Percentiles rank a stretch among this genome's conserved stretches.
These are phyloP conservation scores for Xenentodon cancila DNA, from an alignment of 2,797 vertebrate genomes.

Conservation along the genomic window DNA sequence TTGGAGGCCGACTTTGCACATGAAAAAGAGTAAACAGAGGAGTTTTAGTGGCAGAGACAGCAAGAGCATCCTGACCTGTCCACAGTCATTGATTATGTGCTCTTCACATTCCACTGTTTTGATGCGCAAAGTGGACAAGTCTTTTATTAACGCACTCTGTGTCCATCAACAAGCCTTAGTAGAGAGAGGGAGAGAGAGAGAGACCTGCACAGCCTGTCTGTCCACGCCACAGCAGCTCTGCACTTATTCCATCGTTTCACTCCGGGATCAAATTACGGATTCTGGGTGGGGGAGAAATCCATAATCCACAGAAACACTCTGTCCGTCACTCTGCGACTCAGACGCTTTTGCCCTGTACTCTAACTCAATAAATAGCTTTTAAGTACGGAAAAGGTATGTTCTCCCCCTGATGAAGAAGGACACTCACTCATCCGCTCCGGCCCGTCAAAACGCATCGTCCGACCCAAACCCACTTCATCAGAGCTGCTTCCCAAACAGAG, in stretches of 20 bases:
- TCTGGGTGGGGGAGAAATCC: constrained; percentile 62
- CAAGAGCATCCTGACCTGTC: constrained; percentile 70
- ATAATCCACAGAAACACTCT: constrained; percentile 80
- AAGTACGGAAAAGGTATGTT: constrained; percentile 83
- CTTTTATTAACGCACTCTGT: constrained; percentile 85
- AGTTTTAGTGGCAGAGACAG: constrained; percentile 32
- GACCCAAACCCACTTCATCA: constrained; percentile 76
- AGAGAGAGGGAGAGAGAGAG: constrained; percentile 37
- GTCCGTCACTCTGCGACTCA: constrained; percentile 78
- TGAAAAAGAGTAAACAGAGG: constrained; percentile 17
- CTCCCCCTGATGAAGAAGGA: constrained; percentile 72
- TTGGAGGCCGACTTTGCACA: constrained; percentile 28
- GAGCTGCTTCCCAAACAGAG: constrained; percentile 53
- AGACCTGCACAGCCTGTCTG: constrained; percentile 58
- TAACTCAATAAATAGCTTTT: constrained; percentile 88
- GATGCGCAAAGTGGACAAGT: constrained; percentile 81
- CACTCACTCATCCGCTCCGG: constrained; percentile 70
- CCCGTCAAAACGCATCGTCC: constrained; percentile 59
- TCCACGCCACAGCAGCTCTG: constrained; percentile 61
- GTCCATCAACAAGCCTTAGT: constrained; percentile 79
- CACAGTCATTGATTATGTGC: constrained; percentile 76
- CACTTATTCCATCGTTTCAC: constrained; percentile 79
- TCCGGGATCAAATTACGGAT: constrained; percentile 81
- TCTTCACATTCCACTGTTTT: constrained; percentile 81
- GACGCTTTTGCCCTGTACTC: constrained; percentile 78